These are phyloP conservation scores for Microtus californicus DNA, from an alignment of 2,797 vertebrate species.

Conservation along the genomic window DNA sequence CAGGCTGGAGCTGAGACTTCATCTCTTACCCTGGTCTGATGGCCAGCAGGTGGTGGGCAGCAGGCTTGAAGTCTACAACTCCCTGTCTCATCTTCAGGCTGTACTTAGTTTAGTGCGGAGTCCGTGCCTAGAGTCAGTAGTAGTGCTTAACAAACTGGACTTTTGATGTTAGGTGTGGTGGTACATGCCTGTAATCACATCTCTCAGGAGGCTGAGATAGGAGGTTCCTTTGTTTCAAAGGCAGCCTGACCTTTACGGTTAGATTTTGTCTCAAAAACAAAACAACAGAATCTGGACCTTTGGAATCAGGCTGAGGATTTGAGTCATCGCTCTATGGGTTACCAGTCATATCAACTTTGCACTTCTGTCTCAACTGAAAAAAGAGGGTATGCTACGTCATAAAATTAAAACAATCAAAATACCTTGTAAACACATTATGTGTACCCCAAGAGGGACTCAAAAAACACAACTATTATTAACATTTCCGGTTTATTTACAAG, in stretches of 20 bases:
- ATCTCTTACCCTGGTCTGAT: not conserved
- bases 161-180: not conserved
- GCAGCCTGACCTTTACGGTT: not conserved
- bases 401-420: constrained; percentile 49
- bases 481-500: constrained; percentile 34
- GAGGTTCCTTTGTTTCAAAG: not conserved
- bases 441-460: not conserved
- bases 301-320: constrained; percentile 9
- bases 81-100: not conserved
- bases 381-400: not conserved
- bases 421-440: constrained; percentile 10
- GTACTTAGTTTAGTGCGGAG: not conserved
- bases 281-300: constrained; percentile 35
- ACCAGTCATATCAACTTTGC: not conserved
- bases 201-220: not conserved
- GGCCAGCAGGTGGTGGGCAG: not conserved
- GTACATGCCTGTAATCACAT: not conserved
- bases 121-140: not conserved
- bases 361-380: constrained; percentile 15
- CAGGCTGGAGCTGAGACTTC: not conserved
- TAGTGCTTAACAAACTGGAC: constrained; percentile 3
- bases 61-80: not conserved
- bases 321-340: constrained; percentile 36
- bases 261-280: not conserved
- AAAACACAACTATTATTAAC: not conserved